phyloP scores from a whole-genome alignment of 2,888 invertebrate species.

The Eumerus sabulonum region DNA sequence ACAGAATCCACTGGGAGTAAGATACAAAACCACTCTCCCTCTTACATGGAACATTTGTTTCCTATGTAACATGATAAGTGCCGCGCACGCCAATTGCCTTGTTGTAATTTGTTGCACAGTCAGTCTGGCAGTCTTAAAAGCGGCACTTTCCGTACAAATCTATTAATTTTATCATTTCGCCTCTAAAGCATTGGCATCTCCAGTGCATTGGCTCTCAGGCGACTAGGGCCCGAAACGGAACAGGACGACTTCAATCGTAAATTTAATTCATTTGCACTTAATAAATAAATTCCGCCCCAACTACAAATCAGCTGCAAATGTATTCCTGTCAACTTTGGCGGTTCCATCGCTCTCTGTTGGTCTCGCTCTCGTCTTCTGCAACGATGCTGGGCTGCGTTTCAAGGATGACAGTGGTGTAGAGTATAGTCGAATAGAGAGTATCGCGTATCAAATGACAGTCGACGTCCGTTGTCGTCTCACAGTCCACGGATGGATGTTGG shows the following conservation, averaged over 20 bases:
- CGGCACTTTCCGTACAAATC: slow-evolving; percentile 53
- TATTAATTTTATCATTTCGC: slow-evolving; percentile 51
- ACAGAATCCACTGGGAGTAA: not conserved
- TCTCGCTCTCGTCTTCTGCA: not conserved
- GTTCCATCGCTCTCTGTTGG: slow-evolving; percentile 51
- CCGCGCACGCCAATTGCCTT: slow-evolving; percentile 52
- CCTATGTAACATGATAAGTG: slow-evolving; percentile 53
- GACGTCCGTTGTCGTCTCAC: not conserved
- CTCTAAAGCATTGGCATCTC: not conserved
- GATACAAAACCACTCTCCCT: slow-evolving; percentile 25
- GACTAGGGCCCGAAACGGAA: slow-evolving; percentile 16
- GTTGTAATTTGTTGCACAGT: slow-evolving; percentile 55
- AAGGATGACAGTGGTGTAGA: not conserved
- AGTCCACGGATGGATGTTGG: not conserved
- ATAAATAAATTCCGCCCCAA: slow-evolving; percentile 66
- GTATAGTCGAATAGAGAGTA: slow-evolving; percentile 12
- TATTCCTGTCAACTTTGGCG: slow-evolving; percentile 64
- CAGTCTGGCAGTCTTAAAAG: slow-evolving; percentile 36
- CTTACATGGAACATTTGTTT: slow-evolving; percentile 42
- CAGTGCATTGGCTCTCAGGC: not conserved
- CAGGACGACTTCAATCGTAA: slow-evolving; percentile 54
- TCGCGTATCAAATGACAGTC: slow-evolving; percentile 55
- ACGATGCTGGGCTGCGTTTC: too few relatives aligned
- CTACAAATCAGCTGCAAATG: slow-evolving; percentile 66
- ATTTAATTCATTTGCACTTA: slow-evolving; percentile 67